A percentile compares a stretch with the other conserved stretches of the same genome.
These are phyloP conservation scores for Drosophila auraria DNA, from an alignment of 1,140 invertebrate genomes.

Conservation along the genomic window DNA sequence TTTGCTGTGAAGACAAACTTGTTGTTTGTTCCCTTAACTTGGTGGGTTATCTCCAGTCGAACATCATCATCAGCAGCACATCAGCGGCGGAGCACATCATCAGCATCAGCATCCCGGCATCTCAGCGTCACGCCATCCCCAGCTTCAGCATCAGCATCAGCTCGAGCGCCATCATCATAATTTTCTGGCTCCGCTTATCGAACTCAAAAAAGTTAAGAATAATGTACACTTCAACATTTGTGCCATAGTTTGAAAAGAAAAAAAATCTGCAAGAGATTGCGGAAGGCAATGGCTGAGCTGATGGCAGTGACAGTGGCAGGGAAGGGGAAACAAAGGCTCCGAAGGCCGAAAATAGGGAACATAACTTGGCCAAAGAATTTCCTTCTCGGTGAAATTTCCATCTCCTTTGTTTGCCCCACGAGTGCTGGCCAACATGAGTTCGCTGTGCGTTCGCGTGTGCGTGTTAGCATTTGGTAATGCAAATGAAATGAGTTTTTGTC, in stretches of 20 bases:
- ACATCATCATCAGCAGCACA: slow-evolving; percentile 62
- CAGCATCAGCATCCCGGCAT: slow-evolving; percentile 46
- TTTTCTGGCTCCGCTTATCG: slow-evolving; percentile 71
- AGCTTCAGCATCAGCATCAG: slow-evolving; percentile 34
- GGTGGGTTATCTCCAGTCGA: slow-evolving; percentile 49
- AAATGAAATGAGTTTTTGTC: slow-evolving; percentile 58
- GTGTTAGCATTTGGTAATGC: slow-evolving; percentile 24
- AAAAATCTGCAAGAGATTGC: slow-evolving; percentile 53
- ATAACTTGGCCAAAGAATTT: slow-evolving; percentile 59
- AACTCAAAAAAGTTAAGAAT: slow-evolving; percentile 78
- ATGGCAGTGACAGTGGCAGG: slow-evolving; percentile 20
- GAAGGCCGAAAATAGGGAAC: slow-evolving; percentile 43
- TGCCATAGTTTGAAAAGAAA: slow-evolving; percentile 64
- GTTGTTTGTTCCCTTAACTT: slow-evolving; percentile 53
- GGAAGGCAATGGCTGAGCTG: slow-evolving; percentile 44
- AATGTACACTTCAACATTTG: slow-evolving; percentile 74
- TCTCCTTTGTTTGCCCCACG: slow-evolving; percentile 23
- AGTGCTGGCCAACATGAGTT: slow-evolving; percentile 5
- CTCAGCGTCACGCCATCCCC: slow-evolving; percentile 28
- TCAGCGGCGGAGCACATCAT: slow-evolving; percentile 43
- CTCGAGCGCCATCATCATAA: slow-evolving; percentile 64
- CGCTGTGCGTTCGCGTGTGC: not conserved
- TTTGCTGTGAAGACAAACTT: slow-evolving; percentile 58
- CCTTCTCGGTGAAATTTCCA: slow-evolving; percentile 3
- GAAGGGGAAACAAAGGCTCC: slow-evolving; percentile 20